Conservation (phyloP, 2,888 invertebrate genomes). For the Xylota sylvarum region DNA sequence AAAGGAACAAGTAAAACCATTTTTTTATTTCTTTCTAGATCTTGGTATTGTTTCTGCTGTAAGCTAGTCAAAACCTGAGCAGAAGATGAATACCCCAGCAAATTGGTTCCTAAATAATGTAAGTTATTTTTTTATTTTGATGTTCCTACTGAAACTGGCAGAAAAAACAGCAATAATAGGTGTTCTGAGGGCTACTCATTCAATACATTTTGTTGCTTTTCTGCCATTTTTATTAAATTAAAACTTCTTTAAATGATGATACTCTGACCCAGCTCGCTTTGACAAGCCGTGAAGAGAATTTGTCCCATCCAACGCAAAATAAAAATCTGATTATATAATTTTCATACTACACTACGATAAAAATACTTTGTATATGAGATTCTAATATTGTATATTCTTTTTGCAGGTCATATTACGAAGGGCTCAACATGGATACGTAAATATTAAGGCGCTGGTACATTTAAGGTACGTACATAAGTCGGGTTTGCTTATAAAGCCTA, state of each 20-base stretch:
- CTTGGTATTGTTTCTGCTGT: too few relatives aligned
- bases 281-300: constrained; percentile 53
- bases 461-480: not conserved
- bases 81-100: too few relatives aligned
- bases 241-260: constrained; percentile 23
- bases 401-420: not conserved
- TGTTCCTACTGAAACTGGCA: too few relatives aligned
- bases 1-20: too few relatives aligned
- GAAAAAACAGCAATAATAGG: too few relatives aligned
- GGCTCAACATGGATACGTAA: too few relatives aligned
- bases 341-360: not conserved
- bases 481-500: not conserved
- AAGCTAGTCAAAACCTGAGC: too few relatives aligned
- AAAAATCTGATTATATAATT: constrained; percentile 24
- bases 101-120: too few relatives aligned
- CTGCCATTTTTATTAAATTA: not conserved
- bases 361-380: not conserved
- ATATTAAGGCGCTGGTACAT: not conserved
- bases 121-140: too few relatives aligned
- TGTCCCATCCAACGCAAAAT: constrained; percentile 45
- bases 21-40: too few relatives aligned
- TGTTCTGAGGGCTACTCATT: too few relatives aligned
- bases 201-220: not conserved
- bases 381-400: not conserved
- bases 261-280: constrained; percentile 56